phyloP scores from a whole-genome alignment of 35 echinoderm and acorn worm genomes.

The Ophiothrix spiculata region DNA sequence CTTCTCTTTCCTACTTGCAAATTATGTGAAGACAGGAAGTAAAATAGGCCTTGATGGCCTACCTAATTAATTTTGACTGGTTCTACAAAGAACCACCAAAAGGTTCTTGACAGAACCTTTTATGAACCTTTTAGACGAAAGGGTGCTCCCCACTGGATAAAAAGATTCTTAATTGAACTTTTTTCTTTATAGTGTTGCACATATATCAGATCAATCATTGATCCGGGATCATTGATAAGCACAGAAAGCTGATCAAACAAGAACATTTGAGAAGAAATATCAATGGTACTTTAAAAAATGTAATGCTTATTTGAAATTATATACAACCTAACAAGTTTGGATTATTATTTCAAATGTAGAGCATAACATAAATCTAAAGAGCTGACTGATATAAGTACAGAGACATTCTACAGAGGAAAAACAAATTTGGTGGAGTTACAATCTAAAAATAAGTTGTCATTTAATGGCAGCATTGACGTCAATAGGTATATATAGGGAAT shows the following conservation, averaged over 20 bases:
- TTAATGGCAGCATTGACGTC: neutral
- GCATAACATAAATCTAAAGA: neutral
- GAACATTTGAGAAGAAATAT: no score
- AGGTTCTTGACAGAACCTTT: no score
- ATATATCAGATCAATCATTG: neutral
- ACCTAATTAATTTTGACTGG: no score
- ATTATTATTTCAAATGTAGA: neutral
- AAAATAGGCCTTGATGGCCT: no score
- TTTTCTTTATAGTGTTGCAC: neutral
- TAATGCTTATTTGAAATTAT: neutral
- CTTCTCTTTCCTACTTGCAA: no score
- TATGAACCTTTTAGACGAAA: no score
- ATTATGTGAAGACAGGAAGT: no score
- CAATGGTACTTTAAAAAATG: no score
- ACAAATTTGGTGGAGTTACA: neutral
- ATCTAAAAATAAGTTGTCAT: neutral
- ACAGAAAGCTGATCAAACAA: no score
- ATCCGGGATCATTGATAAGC: neutral
- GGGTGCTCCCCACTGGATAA: no score
- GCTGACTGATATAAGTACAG: no score
- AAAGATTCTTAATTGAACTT: neutral
- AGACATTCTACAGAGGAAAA: neutral
- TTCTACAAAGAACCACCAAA: no score
- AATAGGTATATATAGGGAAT: neutral
- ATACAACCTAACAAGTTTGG: neutral